phyloP scores from a whole-genome alignment of 1,140 invertebrate species.

The Rhysida immarginata region DNA sequence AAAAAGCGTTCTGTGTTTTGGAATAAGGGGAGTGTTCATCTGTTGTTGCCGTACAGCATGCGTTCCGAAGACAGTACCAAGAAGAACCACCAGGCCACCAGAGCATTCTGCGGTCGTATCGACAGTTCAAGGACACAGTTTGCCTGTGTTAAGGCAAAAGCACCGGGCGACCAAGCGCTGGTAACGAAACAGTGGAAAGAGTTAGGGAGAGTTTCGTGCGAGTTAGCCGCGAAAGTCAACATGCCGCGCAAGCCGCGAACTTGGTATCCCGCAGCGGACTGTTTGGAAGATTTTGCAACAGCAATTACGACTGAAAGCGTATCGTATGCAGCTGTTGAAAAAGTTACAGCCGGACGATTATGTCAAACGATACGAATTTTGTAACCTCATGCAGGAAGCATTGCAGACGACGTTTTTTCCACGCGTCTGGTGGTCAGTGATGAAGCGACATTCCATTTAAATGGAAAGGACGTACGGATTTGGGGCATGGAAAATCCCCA shows the following conservation, averaged over 20 bases:
- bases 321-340: slow-evolving; percentile 4
- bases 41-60: background rate
- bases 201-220: background rate
- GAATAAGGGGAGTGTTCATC: slow-evolving; percentile 1
- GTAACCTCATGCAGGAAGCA: background rate
- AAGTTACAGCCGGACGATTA: background rate
- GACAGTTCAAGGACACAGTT: slow-evolving; percentile 7
- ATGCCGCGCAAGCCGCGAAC: slow-evolving; percentile 1
- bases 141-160: background rate
- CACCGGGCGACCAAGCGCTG: background rate
- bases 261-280: slow-evolving; percentile 3
- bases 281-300: slow-evolving; percentile 7
- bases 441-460: slow-evolving; percentile 7
- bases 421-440: slow-evolving; percentile 3
- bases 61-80: background rate
- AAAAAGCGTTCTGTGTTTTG: background rate
- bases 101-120: slow-evolving; percentile 6
- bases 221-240: slow-evolving; percentile 3
- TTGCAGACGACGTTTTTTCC: slow-evolving; percentile 4
- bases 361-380: background rate
- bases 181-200: background rate
- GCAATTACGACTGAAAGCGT: background rate
- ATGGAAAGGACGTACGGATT: background rate
- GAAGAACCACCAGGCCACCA: background rate
- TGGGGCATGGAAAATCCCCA: background rate